phyloP scores from a whole-genome alignment of 2,797 vertebrate species.

The Enteromius anoplus region DNA sequence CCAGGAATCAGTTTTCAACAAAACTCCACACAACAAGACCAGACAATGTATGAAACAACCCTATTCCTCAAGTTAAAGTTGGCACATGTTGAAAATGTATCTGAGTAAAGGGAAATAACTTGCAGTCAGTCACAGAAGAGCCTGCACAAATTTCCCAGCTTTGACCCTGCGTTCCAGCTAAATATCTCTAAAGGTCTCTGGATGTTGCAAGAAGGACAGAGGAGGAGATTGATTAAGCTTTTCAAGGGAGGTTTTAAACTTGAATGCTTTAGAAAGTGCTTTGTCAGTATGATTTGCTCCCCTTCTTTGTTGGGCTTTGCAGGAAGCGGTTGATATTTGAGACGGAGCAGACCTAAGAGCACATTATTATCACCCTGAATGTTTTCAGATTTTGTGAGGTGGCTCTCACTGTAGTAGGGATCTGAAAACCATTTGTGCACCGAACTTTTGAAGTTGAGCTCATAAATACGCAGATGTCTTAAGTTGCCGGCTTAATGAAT shows the following conservation, averaged over 20 bases:
- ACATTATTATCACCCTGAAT: slow-evolving; percentile 26
- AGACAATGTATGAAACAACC: background rate
- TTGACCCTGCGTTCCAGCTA: slow-evolving; percentile 23
- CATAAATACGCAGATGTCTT: background rate
- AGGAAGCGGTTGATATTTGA: slow-evolving; percentile 58
- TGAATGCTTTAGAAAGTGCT: slow-evolving; percentile 36
- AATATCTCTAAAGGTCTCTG: slow-evolving; percentile 22
- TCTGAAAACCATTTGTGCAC: slow-evolving; percentile 7
- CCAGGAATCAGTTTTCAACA: no score
- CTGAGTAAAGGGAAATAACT: slow-evolving; percentile 17
- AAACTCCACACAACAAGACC: slow-evolving; percentile 7
- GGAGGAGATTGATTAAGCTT: slow-evolving; percentile 19
- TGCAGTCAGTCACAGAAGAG: background rate
- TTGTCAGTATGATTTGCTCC: slow-evolving; percentile 34
- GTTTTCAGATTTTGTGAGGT: slow-evolving; percentile 32
- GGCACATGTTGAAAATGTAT: slow-evolving; percentile 27
- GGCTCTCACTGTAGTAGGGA: slow-evolving; percentile 5
- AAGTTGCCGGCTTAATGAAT: background rate
- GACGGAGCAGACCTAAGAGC: slow-evolving; percentile 33
- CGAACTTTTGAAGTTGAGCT: slow-evolving; percentile 9
- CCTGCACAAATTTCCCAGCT: background rate
- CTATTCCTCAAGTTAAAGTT: slow-evolving; percentile 10
- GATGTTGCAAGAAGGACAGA: slow-evolving; percentile 19
- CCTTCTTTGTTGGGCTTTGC: slow-evolving; percentile 24
- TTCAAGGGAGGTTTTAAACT: slow-evolving; percentile 43